Evolutionary conservation across 2,113 vertebrate species (phyloP).

Genomic region (Gymnarchus niloticus): DNA sequence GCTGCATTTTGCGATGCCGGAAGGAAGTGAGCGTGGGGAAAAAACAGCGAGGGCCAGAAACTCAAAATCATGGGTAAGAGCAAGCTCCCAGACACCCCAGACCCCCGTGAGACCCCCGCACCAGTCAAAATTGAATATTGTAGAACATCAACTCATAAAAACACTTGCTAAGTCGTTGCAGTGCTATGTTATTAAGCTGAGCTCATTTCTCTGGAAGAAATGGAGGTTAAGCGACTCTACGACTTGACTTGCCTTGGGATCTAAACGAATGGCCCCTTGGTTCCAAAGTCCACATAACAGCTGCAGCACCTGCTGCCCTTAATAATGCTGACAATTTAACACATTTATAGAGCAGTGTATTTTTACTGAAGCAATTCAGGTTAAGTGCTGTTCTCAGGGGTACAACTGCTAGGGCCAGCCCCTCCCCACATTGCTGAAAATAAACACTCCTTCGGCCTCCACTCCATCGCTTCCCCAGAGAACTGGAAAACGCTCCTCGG

Average conservation of each 20-base stretch:
- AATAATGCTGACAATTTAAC: conserved; percentile 3
- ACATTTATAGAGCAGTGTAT: conserved; percentile 3
- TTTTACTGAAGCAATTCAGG: conserved; percentile 12
- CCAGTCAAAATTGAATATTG: background rate
- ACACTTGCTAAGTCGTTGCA: background rate
- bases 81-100: background rate
- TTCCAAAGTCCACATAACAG: conserved; percentile 2
- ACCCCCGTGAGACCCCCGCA: background rate
- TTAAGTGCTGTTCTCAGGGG: conserved; percentile 10
- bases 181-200: background rate
- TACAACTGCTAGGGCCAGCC: background rate
- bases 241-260: background rate
- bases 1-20: background rate
- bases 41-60: background rate
- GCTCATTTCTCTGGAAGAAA: background rate
- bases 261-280: background rate
- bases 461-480: background rate
- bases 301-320: background rate
- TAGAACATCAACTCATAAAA: background rate
- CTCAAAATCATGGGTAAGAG: background rate
- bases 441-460: background rate
- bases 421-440: background rate
- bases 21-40: background rate
- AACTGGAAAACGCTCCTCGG: background rate
- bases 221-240: background rate